Conservation (phyloP, 30 jellyfish, hydroid and myxozoan genomes). For the Chrysaora quinquecirrha region DNA sequence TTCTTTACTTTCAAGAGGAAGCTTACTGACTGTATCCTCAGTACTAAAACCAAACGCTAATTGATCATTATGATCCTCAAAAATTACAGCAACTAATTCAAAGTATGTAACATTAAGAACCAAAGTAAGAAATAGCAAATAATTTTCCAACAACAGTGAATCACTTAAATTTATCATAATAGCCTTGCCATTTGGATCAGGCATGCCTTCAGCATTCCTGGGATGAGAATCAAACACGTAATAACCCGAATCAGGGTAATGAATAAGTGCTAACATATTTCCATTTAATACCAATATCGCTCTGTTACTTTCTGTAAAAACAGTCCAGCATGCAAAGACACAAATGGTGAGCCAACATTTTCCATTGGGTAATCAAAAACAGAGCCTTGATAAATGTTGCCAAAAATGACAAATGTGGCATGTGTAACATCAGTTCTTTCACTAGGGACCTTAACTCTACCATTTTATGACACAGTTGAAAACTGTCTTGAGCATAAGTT, state of each 20-base stretch:
- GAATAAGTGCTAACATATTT: neutral
- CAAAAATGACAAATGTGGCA: neutral
- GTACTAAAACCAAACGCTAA: no score
- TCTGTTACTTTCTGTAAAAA: neutral
- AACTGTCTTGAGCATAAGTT: no score
- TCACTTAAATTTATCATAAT: neutral
- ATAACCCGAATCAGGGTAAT: neutral
- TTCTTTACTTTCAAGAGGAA: neutral
- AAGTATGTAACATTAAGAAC: neutral
- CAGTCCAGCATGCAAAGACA: neutral
- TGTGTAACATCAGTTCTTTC: neutral
- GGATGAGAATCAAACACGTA: conserved; percentile 1
- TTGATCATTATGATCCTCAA: no score
- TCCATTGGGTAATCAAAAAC: neutral
- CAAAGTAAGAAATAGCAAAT: neutral
- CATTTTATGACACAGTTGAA: no score
- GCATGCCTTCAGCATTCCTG: neutral
- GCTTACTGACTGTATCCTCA: neutral
- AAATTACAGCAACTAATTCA: neutral
- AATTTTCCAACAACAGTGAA: neutral
- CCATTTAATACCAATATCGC: neutral
- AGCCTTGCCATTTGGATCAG: neutral
- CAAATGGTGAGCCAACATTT: neutral
- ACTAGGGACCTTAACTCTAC: no score
- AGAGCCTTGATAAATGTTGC: neutral